These are phyloP conservation scores for Anabas testudineus DNA, from an alignment of 2,797 vertebrate species.

Conservation along the genomic window DNA sequence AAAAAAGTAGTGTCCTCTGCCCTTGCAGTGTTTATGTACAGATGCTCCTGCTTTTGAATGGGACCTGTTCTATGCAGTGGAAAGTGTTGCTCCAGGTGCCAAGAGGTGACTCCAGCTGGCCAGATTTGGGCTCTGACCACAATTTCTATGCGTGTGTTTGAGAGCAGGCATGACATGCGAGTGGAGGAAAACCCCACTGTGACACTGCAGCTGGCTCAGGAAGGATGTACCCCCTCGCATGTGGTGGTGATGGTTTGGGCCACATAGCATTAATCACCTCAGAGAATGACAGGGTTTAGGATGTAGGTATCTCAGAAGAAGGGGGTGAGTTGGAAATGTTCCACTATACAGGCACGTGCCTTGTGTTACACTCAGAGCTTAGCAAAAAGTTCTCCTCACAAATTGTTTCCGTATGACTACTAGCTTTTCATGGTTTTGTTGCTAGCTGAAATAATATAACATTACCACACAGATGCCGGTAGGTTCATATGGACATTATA, in stretches of 20 bases:
- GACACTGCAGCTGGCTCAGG: slow-evolving; percentile 74
- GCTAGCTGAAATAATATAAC: neutral
- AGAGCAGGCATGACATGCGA: slow-evolving; percentile 47
- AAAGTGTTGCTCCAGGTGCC: slow-evolving; percentile 66
- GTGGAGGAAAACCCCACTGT: slow-evolving; percentile 74
- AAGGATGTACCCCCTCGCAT: slow-evolving; percentile 76
- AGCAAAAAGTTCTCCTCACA: neutral
- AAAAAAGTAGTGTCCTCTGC: slow-evolving; percentile 66
- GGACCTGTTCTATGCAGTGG: slow-evolving; percentile 67
- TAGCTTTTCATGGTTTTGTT: neutral
- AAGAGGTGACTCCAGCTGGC: slow-evolving; percentile 69
- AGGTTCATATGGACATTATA: neutral
- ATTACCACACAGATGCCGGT: neutral
- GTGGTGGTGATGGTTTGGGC: slow-evolving; percentile 57
- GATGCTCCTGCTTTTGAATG: slow-evolving; percentile 68
- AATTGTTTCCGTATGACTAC: neutral
- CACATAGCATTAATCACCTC: slow-evolving; percentile 71
- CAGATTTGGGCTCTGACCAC: slow-evolving; percentile 37
- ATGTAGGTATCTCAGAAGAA: slow-evolving; percentile 55
- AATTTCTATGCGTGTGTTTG: slow-evolving; percentile 28
- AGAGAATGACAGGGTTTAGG: slow-evolving; percentile 64
- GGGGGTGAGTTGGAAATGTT: slow-evolving; percentile 59
- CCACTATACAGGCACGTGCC: slow-evolving; percentile 58
- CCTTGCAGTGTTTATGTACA: slow-evolving; percentile 54
- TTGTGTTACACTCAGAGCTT: slow-evolving; percentile 7